Conservation (phyloP, 2,888 invertebrate genomes). For the Helobdella robusta region DNA sequence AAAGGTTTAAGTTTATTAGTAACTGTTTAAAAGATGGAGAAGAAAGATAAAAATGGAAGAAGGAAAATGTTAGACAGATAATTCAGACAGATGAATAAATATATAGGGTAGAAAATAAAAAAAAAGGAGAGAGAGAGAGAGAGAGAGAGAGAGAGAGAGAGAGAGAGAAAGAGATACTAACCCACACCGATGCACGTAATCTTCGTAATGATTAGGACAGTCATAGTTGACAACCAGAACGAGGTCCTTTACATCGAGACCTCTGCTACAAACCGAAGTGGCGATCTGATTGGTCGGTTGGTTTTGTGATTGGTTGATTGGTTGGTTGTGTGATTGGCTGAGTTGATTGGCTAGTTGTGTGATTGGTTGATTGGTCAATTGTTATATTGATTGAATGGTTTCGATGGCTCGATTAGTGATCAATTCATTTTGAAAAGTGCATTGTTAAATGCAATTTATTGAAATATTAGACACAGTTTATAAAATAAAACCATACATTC, state of each 20-base stretch:
- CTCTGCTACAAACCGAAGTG: slow-evolving; percentile 93
- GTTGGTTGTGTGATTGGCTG: neutral
- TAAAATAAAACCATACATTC: too few relatives aligned
- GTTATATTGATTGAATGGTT: neutral
- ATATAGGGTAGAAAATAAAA: too few relatives aligned
- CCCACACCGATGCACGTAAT: slow-evolving; percentile 95
- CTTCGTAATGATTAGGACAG: slow-evolving; percentile 98
- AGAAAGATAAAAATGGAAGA: too few relatives aligned
- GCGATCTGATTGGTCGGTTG: slow-evolving; percentile 58
- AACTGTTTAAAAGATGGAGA: too few relatives aligned
- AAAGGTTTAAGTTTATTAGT: neutral
- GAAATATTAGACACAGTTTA: too few relatives aligned
- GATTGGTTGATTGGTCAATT: too few relatives aligned
- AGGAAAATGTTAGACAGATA: too few relatives aligned
- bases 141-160: neutral
- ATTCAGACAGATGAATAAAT: too few relatives aligned
- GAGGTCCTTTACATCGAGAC: slow-evolving; percentile 94
- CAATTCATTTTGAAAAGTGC: too few relatives aligned
- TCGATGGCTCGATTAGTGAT: too few relatives aligned
- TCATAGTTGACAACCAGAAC: slow-evolving; percentile 97
- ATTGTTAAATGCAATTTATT: too few relatives aligned
- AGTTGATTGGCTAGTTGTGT: neutral
- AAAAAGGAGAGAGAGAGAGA: too few relatives aligned
- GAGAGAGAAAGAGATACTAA: slow-evolving; percentile 41
- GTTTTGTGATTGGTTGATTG: neutral